Base-by-base conservation (phyloP, 2,797 vertebrate species). In the Coranthus polyacanthus region DNA sequence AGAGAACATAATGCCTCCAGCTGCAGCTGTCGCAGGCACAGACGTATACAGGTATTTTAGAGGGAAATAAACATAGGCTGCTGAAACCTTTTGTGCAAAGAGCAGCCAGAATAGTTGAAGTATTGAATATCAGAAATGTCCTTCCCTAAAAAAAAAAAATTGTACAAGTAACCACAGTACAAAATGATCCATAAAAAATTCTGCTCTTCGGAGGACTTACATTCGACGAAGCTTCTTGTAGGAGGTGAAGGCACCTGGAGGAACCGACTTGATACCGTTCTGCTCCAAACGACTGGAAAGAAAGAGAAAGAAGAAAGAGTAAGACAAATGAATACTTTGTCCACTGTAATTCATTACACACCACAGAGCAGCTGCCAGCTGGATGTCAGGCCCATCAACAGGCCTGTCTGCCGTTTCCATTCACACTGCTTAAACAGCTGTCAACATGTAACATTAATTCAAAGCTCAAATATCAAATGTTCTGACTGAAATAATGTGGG, bases 181-280 rank as follows among this genome's bases (percentile, higher is more conserved):
- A 32, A 32, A 32, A 32, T 32, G 9, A 2, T 32, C 10, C 8
- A 32, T 9, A 26, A 26, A 26, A 26, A n/a, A n/a, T n/a, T n/a
- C n/a, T n/a, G n/a, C n/a, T n/a, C n/a, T n/a, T n/a, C n/a, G n/a
- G 29, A 54, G 21, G 13, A 93, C 96, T 96, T 90, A 99, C 98
- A 99, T 98, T 75, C 98, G 88, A 0, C 96, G 93, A 4, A 99
- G 94, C 75, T 98, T 99, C 92, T 98, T 97, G 88, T 99, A 99
- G 38, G 97, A 96, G 13, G 95, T 96, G 86, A 99, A 99, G 43
- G 98, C 95, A 0, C 97, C 97, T 0, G 98, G 96, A 20, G 97
- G 97, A 49, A 99, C 95, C 1, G 97, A 98, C 86, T 98, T 98
- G 92, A 99, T 99, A 46, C 97, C 95, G 0, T 99, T 99, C 81